A percentile compares a stretch with the other conserved stretches of the same genome.
These are phyloP conservation scores for Amphiprion clarkii DNA, from an alignment of 2,797 vertebrate genomes.

Conservation along the genomic window DNA sequence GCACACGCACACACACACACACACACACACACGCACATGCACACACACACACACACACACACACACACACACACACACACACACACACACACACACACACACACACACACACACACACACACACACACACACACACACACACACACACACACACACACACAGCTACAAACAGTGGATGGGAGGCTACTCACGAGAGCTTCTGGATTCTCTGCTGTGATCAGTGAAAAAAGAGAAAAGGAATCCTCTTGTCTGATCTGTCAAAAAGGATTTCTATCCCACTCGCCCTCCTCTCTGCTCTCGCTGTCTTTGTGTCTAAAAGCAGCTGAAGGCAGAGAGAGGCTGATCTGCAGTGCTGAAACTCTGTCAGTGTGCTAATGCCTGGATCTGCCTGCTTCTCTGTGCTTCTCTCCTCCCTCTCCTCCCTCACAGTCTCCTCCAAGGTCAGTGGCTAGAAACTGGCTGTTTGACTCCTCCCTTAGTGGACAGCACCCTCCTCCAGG, in stretches of 20 bases:
- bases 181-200: slow-evolving; percentile 63
- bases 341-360: slow-evolving; percentile 76
- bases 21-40: slow-evolving; percentile 24
- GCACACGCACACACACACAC: too few relatives aligned
- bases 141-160: slow-evolving; percentile 8
- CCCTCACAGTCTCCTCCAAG: slow-evolving; percentile 66
- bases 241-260: slow-evolving; percentile 62
- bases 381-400: slow-evolving; percentile 40
- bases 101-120: not conserved
- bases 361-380: slow-evolving; percentile 67
- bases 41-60: too few relatives aligned
- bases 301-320: slow-evolving; percentile 39
- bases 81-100: slow-evolving; percentile 2
- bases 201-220: slow-evolving; percentile 39
- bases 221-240: slow-evolving; percentile 29
- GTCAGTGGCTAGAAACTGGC: slow-evolving; percentile 74
- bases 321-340: slow-evolving; percentile 34
- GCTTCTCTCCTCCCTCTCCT: slow-evolving; percentile 42
- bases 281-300: slow-evolving; percentile 23
- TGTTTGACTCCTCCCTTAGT: slow-evolving; percentile 64
- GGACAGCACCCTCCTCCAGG: slow-evolving; percentile 51
- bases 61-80: slow-evolving; percentile 14
- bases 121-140: not conserved
- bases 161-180: slow-evolving; percentile 29
- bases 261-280: slow-evolving; percentile 37